phyloP scores from a whole-genome alignment of 2,888 invertebrate species.

The Deilephila porcellus region DNA sequence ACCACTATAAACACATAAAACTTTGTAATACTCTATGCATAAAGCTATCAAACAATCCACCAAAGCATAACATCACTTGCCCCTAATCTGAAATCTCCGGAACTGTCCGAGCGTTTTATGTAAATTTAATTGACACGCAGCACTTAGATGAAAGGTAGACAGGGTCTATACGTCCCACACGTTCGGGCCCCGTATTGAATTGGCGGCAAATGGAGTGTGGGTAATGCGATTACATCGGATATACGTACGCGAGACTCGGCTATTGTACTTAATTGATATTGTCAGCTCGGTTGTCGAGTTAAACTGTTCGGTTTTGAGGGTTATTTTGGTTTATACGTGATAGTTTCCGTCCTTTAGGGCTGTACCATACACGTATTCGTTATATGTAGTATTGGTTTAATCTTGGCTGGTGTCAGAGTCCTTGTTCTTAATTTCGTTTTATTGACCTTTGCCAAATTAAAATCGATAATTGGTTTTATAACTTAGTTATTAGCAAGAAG shows the following conservation, averaged over 20 bases:
- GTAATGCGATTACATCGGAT: constrained; percentile 30
- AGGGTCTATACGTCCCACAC: constrained; percentile 35
- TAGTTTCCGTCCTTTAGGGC: background rate
- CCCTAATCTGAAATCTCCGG: background rate
- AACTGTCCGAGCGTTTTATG: constrained; percentile 35
- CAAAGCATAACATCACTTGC: background rate
- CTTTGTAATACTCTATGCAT: background rate
- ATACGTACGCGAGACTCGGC: background rate
- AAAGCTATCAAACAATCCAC: background rate
- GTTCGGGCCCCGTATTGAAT: constrained; percentile 46
- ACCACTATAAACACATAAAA: background rate
- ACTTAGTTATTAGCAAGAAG: too few relatives aligned
- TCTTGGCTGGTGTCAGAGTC: too few relatives aligned
- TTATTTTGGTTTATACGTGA: constrained; percentile 3
- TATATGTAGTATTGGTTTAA: too few relatives aligned
- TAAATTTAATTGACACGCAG: constrained; percentile 40
- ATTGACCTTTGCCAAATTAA: background rate
- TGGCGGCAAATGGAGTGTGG: constrained; percentile 53
- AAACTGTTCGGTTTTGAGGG: background rate
- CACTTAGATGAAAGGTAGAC: constrained; percentile 37
- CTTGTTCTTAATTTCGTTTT: background rate
- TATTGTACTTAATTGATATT: constrained; percentile 6
- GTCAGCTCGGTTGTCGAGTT: constrained; percentile 7
- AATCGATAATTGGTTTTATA: background rate
- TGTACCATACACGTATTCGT: too few relatives aligned